phyloP scores from a whole-genome alignment of 2,797 vertebrate species.

The Acanthurus tractus region DNA sequence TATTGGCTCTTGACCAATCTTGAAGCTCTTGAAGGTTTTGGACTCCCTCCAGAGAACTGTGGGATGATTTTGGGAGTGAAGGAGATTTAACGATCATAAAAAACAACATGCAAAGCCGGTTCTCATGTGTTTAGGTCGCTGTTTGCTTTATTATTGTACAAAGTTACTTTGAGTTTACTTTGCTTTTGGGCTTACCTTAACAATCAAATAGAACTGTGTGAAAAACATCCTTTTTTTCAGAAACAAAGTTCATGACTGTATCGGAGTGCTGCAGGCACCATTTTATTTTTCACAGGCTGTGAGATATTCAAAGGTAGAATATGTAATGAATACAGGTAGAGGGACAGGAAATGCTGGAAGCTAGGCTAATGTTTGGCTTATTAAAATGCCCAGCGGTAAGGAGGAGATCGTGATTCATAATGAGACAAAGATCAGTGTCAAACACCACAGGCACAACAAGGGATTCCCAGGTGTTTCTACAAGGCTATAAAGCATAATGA shows the following conservation, averaged over 20 bases:
- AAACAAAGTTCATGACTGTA: slow-evolving; percentile 26
- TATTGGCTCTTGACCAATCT: slow-evolving; percentile 22
- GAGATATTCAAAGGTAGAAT: slow-evolving; percentile 26
- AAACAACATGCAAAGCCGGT: slow-evolving; percentile 19
- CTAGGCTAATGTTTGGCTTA: slow-evolving; percentile 37
- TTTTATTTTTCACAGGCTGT: slow-evolving; percentile 11
- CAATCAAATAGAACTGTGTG: neutral
- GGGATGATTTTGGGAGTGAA: slow-evolving; percentile 1
- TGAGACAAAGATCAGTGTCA: slow-evolving; percentile 60
- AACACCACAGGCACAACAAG: slow-evolving; percentile 30
- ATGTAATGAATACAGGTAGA: slow-evolving; percentile 28
- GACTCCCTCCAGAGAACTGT: neutral
- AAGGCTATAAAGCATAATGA: slow-evolving; percentile 39
- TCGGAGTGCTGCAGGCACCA: slow-evolving; percentile 15
- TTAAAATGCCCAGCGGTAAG: slow-evolving; percentile 53
- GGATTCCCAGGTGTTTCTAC: slow-evolving; percentile 28
- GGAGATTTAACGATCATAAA: neutral
- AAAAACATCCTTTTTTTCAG: slow-evolving; percentile 9
- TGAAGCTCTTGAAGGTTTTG: no score
- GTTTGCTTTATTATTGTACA: neutral
- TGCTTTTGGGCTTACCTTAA: neutral
- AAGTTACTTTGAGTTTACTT: neutral
- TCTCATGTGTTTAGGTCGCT: neutral
- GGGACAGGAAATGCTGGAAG: neutral
- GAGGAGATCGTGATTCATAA: slow-evolving; percentile 43